Conservation (phyloP, 2,797 vertebrate genomes). For the Arnoldichthys spilopterus region DNA sequence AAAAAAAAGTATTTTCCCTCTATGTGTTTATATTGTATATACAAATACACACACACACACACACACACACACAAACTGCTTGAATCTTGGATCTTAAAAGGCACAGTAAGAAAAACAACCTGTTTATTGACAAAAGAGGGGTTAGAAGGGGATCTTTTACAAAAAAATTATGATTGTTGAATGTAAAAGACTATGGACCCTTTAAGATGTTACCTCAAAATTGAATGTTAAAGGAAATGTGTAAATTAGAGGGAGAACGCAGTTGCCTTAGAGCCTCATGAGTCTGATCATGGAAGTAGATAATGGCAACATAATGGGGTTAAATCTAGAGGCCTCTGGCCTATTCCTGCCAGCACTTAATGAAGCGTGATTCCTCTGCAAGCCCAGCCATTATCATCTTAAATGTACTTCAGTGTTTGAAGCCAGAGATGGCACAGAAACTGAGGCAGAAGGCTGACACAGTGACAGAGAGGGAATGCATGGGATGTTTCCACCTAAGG, state of each 20-base stretch:
- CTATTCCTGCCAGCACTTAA: conserved; percentile 58
- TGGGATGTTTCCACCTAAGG: conserved; percentile 58
- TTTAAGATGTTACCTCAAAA: conserved; percentile 50
- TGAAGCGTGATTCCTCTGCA: conserved; percentile 51
- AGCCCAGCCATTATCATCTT: conserved; percentile 60
- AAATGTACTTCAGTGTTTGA: conserved; percentile 54
- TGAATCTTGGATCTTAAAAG: too few relatives aligned
- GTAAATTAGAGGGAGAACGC: conserved; percentile 26
- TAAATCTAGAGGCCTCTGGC: conserved; percentile 54
- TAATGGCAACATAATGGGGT: conserved; percentile 59
- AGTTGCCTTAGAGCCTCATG: not conserved
- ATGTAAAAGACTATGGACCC: not conserved
- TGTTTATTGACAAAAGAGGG: too few relatives aligned
- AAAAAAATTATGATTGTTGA: too few relatives aligned
- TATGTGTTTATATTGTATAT: too few relatives aligned
- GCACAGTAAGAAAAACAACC: too few relatives aligned
- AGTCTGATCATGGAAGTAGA: not conserved
- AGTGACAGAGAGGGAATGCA: not conserved
- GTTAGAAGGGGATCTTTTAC: too few relatives aligned
- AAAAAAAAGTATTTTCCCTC: too few relatives aligned
- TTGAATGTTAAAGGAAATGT: not conserved
- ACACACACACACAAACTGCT: too few relatives aligned
- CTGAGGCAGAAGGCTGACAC: not conserved
- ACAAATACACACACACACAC: too few relatives aligned
- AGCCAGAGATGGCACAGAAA: conserved; percentile 15